Conservation (phyloP, 2,797 vertebrate genomes). For the Enteromius viviparus region DNA sequence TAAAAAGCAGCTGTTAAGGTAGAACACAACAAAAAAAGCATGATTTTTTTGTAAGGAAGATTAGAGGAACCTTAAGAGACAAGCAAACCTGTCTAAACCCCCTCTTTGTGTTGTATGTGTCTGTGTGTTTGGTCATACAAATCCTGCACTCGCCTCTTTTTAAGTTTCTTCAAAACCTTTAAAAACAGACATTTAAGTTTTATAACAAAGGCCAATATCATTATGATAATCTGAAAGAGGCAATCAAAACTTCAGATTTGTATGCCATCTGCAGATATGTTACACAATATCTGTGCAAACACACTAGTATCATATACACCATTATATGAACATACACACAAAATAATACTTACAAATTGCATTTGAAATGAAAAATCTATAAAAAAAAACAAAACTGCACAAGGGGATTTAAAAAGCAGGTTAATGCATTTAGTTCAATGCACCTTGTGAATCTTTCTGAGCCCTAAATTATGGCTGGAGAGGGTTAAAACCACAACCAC, state of each 20-base stretch:
- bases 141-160: conserved; percentile 58
- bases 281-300: conserved; percentile 70
- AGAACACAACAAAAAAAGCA: background rate
- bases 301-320: conserved; percentile 76
- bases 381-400: conserved; percentile 43
- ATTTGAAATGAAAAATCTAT: conserved; percentile 33
- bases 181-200: background rate
- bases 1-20: conserved; percentile 49
- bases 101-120: conserved; percentile 78
- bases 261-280: conserved; percentile 68
- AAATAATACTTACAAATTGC: conserved; percentile 69
- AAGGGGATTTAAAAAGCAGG: conserved; percentile 66
- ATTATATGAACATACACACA: conserved; percentile 83
- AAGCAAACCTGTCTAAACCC: conserved; percentile 68
- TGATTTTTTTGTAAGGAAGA: conserved; percentile 18
- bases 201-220: background rate
- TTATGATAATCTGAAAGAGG: conserved; percentile 6
- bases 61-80: conserved; percentile 14
- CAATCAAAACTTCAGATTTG: conserved; percentile 72
- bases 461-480: conserved; percentile 62
- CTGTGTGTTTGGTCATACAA: conserved; percentile 77
- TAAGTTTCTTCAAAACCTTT: background rate
- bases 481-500: conserved; percentile 76
- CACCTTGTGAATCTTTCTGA: conserved; percentile 41
- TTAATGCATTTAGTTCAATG: conserved; percentile 66